Base-by-base conservation (phyloP, 1,140 invertebrate genomes). In the Chelonus insularis region DNA sequence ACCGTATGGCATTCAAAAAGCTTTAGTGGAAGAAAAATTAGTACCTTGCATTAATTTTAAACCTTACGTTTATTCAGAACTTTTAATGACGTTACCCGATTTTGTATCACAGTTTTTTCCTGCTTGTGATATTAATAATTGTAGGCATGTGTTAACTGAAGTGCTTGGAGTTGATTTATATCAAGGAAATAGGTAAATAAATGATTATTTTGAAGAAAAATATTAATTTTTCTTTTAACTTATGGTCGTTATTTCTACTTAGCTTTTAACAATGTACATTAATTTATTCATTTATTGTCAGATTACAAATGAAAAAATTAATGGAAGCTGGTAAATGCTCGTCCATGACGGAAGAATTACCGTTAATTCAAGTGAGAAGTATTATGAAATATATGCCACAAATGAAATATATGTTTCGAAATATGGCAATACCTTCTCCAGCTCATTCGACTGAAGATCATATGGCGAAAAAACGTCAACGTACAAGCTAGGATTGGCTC, bases 381-480 rank as follows among this genome's bases (percentile, higher is more conserved):
- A 88, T 94, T 52, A 89, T 92, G 81, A 87, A 89, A 65, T 92
- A 86, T 74, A 91, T 93, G 90, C 89, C 89, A n/a, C 92, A 93
- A 76, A 81, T 93, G 74, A 91, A 90, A 72, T 92, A 91, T 77
- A 90, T 93, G 86, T 84, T 91, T 72, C 70, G 70, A 41, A 77
- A 74, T 21, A 74, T 75, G 68, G 54, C 68, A 29, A 71, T 76
- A 56, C 70, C 76, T 45, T 58, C 69, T 32, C 68, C 72, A 21
- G 72, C 72, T 39, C 77, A 76, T 60, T 74, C 74, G 41, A 73
- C 76, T 52, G 79, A 81, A 47, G 79, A 82, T 61, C 78, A 82
- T 65, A 72, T 78, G 29, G 72, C 82, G 50, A 80, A 84, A 66
- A 87, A 87, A 71, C 81, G 85, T 34, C 84, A 86, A 68, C 79